Base-by-base conservation (phyloP, 2,113 vertebrate genomes). In the Epinephelus fuscoguttatus region DNA sequence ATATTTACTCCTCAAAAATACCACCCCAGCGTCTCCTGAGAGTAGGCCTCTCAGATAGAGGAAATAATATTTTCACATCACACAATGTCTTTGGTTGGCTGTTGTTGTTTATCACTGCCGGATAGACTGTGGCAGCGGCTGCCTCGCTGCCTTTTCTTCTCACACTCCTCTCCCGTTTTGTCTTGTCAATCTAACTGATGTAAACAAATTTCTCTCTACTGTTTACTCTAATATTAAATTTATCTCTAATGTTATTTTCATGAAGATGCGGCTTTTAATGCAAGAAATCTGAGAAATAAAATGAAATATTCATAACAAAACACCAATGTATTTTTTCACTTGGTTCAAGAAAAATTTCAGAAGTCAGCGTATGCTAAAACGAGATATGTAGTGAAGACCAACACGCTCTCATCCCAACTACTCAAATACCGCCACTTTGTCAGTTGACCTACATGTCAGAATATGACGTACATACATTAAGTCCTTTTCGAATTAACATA, bases 31-130 rank as follows among this genome's bases (percentile, higher is more conserved):
- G 42, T 80, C 79, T 84, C 86, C 61, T 8, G 90, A 82, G 88
- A 83, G 69, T 18, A 33, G 25, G 66, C 49, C 42, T 84, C 75
- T 86, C 81, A 40, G 55, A 56, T 7, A 74, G 52, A 52, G 53
- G 45, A 63, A 42, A 62, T 82, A 53, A 66, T 75, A 70, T 70
- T 78, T 63, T 64, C 60, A 78, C 69, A 78, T 87, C 76, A 76
- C 50, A 76, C 6, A 60, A 66, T 19, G 59, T 69, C 71, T 70
- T 62, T 82, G 62, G 30, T 83, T 76, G 33, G 45, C 30, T 76
- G 82, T 15, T 81, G 64, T 59, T 89, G 60, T 87, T 82, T 59
- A 63, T 74, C 75, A 25, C 53, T 37, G 57, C 64, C 25, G 68
- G 60, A 60, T 1, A 68, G 63, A 75, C 64, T 57, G 27, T 45